Evolutionary conservation across 2,888 invertebrate genomes (phyloP).

Genomic region (Lasioglossum pauxillum): DNA sequence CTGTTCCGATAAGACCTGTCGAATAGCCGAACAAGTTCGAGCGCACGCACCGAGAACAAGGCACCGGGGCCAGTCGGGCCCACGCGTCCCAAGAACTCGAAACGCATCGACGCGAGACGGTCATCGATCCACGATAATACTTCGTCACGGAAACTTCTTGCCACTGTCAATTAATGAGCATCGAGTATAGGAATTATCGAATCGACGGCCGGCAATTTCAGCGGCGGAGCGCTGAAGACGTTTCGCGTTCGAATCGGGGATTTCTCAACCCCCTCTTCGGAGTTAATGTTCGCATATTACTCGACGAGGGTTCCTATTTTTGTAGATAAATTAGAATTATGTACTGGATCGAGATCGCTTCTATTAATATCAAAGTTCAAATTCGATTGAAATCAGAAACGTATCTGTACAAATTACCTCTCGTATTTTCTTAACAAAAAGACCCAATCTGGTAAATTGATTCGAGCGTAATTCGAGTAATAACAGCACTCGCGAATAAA

Average conservation of each 20-base stretch:
- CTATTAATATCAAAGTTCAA: not conserved
- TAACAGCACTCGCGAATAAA: not conserved
- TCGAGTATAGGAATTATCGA: constrained; percentile 9
- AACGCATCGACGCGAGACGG: constrained; percentile 48
- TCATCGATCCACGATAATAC: constrained; percentile 42
- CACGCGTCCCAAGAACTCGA: constrained; percentile 36
- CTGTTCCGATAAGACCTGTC: constrained; percentile 54
- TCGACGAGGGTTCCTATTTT: no score
- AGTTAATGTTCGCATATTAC: not conserved
- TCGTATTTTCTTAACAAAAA: not conserved
- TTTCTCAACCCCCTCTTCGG: constrained; percentile 6
- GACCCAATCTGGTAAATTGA: not conserved
- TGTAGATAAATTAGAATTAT: no score
- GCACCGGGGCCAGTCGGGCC: constrained; percentile 17
- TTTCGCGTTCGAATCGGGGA: not conserved
- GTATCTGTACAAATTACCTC: not conserved
- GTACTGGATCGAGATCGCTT: not conserved
- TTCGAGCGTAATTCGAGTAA: not conserved
- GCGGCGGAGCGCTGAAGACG: not conserved
- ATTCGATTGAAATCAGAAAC: not conserved
- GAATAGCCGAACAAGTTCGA: constrained; percentile 24
- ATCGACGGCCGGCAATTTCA: constrained; percentile 1
- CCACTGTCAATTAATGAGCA: constrained; percentile 50
- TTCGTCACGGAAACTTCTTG: constrained; percentile 21
- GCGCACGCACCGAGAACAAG: constrained; percentile 14